Evolutionary conservation across 2,888 invertebrate species (phyloP), one percentile per base, ranked within the genome.

Genomic region (Eulithis testata): DNA sequence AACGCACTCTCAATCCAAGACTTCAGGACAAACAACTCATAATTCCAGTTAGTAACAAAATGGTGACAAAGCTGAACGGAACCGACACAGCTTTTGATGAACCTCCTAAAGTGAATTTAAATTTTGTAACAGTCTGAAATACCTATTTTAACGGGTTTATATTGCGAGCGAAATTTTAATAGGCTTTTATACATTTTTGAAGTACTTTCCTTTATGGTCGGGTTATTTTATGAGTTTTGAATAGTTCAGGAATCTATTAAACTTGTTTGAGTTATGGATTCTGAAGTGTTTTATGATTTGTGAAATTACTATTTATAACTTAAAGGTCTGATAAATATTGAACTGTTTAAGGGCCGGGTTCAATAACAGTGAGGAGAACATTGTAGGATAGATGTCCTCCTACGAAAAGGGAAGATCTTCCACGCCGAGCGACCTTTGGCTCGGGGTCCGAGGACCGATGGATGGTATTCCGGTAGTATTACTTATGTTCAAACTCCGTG

Each of bases 161-260:
- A 57, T 45, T 31, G 14, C 47, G 52, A 14, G 53, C 12, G 37
- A 65, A 60, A 65, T 51, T 60, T 65, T 60, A 56, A 56, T 60
- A 52, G 60, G 51, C 56, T 65, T 65, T 65, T 27, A 60, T 56
- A 60, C 55, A 64, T 64, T 64, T 64, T 60, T 37, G 51, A 37
- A 55, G 59, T 59, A 53, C 43, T 14, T 37, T 21, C 52, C 36
- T 54, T 60, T 64, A 55, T 65, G 45, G 63, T 57, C 53, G 53
- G 58, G 57, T 54, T 52, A 53, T 60, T 60, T 44, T 50, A 62
- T 55, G 63, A 60, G 63, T 67, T 57, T n/a, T 11, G 21, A 53
- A 65, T 67, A 67, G 63, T 67, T 63, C 14, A 27, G 47, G 53
- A 60, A 57, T 57, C 31, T 53, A 60, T 67, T 55, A 49, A 66